phyloP scores from a whole-genome alignment of 2,888 invertebrate species.

The Hydraecia micacea region DNA sequence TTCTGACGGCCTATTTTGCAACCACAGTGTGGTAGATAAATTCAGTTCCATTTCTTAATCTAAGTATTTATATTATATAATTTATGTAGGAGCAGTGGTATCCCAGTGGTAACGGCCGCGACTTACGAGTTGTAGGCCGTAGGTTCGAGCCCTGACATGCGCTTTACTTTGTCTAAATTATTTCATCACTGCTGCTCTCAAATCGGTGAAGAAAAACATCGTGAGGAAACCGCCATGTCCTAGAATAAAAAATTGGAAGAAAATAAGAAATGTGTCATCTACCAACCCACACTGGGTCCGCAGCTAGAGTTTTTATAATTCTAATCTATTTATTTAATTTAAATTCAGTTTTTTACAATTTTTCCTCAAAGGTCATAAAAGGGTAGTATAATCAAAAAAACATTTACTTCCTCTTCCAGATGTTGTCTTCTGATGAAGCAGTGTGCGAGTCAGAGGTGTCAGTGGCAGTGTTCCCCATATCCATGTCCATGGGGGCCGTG shows the following conservation, averaged over 20 bases:
- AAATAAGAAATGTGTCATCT: neutral
- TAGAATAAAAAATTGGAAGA: neutral
- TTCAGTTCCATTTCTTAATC: neutral
- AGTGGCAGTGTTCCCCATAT: slow-evolving; percentile 85
- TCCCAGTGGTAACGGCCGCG: no score
- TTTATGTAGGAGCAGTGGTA: no score
- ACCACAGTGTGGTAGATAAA: neutral
- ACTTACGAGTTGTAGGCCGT: neutral
- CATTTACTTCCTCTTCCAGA: slow-evolving; percentile 64
- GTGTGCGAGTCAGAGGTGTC: slow-evolving; percentile 79
- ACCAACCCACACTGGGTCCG: neutral
- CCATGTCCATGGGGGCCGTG: slow-evolving; percentile 86
- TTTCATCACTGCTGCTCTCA: neutral
- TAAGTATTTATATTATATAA: neutral
- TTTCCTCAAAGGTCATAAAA: neutral
- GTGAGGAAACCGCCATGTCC: neutral
- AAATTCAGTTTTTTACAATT: neutral
- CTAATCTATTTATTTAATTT: neutral
- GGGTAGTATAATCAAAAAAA: no score
- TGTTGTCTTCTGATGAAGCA: slow-evolving; percentile 57
- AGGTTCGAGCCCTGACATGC: neutral
- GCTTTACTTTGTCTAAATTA: neutral
- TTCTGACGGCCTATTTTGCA: neutral
- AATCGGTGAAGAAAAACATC: neutral
- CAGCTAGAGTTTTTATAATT: no score